Percentiles rank a stretch among this genome's conserved stretches.
Evolutionary conservation across 2,113 vertebrate species (phyloP).

Genomic region (Triplophysa rosa): DNA sequence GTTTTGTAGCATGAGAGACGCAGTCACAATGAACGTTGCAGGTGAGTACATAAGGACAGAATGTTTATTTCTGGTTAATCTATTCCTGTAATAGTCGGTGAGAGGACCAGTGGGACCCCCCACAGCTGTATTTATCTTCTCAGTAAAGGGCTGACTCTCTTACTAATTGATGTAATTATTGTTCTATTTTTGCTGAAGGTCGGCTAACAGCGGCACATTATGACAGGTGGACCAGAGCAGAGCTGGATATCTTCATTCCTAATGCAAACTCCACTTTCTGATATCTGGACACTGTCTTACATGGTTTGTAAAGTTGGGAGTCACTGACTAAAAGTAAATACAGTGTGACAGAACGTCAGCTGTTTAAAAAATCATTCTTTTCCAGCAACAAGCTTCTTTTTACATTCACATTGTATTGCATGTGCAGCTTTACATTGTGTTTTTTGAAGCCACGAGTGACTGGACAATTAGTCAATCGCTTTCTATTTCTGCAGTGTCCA

Average conservation of each 20-base stretch:
- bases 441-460: too few relatives aligned
- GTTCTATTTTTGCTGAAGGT: slow-evolving; percentile 46
- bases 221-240: slow-evolving; percentile 11
- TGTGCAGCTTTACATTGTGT: too few relatives aligned
- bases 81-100: slow-evolving; percentile 40
- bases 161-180: slow-evolving; percentile 57
- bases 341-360: too few relatives aligned
- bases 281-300: slow-evolving; percentile 24
- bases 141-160: slow-evolving; percentile 25
- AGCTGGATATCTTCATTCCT: slow-evolving; percentile 32
- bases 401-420: too few relatives aligned
- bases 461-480: too few relatives aligned
- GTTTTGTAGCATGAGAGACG: too few relatives aligned
- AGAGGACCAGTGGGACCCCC: slow-evolving; percentile 21
- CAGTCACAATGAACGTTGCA: too few relatives aligned
- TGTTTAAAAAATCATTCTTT: too few relatives aligned
- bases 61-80: not conserved
- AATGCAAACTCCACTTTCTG: slow-evolving; percentile 31
- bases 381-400: too few relatives aligned
- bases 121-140: slow-evolving; percentile 44
- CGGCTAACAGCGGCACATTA: slow-evolving; percentile 20
- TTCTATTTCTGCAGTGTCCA: not conserved
- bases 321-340: too few relatives aligned
- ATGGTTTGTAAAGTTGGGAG: not conserved
- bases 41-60: too few relatives aligned